A percentile compares a stretch with the other conserved stretches of the same genome.
These are phyloP conservation scores for Nylanderia fulva DNA, from an alignment of 1,140 invertebrate species.

Conservation along the genomic window DNA sequence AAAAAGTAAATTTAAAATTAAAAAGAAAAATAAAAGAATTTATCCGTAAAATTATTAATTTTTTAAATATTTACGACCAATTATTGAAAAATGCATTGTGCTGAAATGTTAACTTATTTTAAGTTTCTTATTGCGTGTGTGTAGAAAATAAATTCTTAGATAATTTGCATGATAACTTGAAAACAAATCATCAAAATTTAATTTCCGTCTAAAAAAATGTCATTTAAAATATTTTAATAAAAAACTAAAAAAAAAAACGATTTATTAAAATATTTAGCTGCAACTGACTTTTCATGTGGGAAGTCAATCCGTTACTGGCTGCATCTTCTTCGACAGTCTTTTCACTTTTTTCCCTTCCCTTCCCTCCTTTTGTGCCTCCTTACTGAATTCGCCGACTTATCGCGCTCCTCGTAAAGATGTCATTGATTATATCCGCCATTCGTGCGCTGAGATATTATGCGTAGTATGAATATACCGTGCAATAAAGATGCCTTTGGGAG, in stretches of 20 bases:
- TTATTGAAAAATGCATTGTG: not conserved
- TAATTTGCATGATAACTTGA: too few relatives aligned
- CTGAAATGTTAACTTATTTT: not conserved
- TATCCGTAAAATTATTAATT: too few relatives aligned
- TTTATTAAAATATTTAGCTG: constrained; percentile 12
- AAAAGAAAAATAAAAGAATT: not conserved
- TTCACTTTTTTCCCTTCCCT: not conserved
- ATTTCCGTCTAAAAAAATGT: not conserved
- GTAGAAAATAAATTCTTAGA: not conserved
- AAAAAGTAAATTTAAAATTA: not conserved
- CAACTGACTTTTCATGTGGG: not conserved
- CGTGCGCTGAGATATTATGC: constrained; percentile 70
- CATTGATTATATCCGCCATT: constrained; percentile 76
- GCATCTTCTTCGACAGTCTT: constrained; percentile 6
- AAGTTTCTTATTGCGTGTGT: not conserved
- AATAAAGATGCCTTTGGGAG: constrained; percentile 68
- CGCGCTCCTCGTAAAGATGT: constrained; percentile 76
- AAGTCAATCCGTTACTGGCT: not conserved
- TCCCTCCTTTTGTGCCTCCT: constrained; percentile 44
- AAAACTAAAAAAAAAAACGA: not conserved
- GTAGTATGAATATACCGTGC: constrained; percentile 70
- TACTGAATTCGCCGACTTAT: constrained; percentile 67
- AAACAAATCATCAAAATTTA: not conserved
- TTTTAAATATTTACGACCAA: not conserved
- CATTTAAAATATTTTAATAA: not conserved